Evolutionary conservation across 1,140 invertebrate species (phyloP).

Genomic region (Spodoptera frugiperda): DNA sequence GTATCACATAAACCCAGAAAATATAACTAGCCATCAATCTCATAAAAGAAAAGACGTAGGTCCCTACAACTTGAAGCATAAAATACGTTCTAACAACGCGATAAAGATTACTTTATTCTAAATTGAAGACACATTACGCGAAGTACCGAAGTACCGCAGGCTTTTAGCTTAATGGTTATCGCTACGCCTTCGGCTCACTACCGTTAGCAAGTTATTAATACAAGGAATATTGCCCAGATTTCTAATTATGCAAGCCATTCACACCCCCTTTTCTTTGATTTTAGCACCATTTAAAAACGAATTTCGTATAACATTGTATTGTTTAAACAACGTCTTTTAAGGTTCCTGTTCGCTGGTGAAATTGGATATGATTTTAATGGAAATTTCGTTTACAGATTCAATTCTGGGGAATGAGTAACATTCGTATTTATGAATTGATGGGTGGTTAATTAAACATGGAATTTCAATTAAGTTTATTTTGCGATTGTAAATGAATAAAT

Average conservation of each 20-base stretch:
- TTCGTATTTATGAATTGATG: neutral
- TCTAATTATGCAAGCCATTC: constrained; percentile 28
- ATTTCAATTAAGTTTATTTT: neutral
- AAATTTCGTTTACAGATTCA: neutral
- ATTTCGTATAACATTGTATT: constrained; percentile 25
- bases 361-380: neutral
- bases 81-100: constrained; percentile 36
- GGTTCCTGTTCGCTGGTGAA: neutral
- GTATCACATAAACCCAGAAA: neutral
- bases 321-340: constrained; percentile 11
- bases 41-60: constrained; percentile 14
- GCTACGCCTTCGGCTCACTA: constrained; percentile 31
- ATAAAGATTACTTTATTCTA: constrained; percentile 49
- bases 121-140: constrained; percentile 51
- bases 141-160: constrained; percentile 45
- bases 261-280: constrained; percentile 22
- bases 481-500: neutral
- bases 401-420: neutral
- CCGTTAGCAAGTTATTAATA: constrained; percentile 46
- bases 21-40: constrained; percentile 1
- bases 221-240: constrained; percentile 42
- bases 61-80: constrained; percentile 13
- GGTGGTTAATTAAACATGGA: neutral
- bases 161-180: constrained; percentile 52
- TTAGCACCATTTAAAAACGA: constrained; percentile 20